Evolutionary conservation across 2,797 vertebrate genomes (phyloP), one percentile per base, ranked within the genome.

Genomic region (Brachymystax lenok): DNA sequence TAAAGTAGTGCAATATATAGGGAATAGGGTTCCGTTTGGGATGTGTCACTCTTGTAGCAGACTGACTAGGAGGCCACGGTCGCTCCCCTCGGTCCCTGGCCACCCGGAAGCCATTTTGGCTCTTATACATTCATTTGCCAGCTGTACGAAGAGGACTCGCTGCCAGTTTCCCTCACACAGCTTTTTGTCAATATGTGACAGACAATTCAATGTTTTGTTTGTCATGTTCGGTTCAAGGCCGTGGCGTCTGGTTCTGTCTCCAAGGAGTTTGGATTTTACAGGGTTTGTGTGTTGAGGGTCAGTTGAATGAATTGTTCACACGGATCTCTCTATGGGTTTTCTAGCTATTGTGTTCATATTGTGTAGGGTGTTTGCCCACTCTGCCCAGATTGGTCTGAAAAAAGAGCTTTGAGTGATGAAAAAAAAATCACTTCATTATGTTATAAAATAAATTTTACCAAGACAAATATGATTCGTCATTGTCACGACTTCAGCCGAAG

Each of bases 131-230:
- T 16, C 30, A 17, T 56, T 72, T 72, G 27, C 50, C 51, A 56
- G 70, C 70, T 72, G 72, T 63, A 74, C 72, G 21, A 19, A 40
- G n/a, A 40, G 30, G 14, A 46, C 2, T 14, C 24, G 7, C 54
- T 63, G 30, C 72, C 72, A 74, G 35, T 74, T 40, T 35, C n/a
- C 19, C 56, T 74, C 72, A 63, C 13, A 63, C 19, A 21, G 4
- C 35, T 24, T 46, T 70, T 19, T 17, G 33, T 46, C 19, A n/a
- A 12, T 19, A 50, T 70, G 35, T 21, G 27, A 67, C 16, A 12
- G 35, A 70, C 40, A 40, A 46, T 50, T 19, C 13, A 3, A 35
- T 70, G 69, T 21, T 70, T 35, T 69, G 35, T 35, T 35, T 35
- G 68, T 69, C 35, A 10, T 21, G 33, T 70, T 70, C 21, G 40